Percentiles rank a stretch among this genome's conserved stretches.
Evolutionary conservation across 2,888 invertebrate genomes (phyloP).

Genomic region (Choreutis nemorana): DNA sequence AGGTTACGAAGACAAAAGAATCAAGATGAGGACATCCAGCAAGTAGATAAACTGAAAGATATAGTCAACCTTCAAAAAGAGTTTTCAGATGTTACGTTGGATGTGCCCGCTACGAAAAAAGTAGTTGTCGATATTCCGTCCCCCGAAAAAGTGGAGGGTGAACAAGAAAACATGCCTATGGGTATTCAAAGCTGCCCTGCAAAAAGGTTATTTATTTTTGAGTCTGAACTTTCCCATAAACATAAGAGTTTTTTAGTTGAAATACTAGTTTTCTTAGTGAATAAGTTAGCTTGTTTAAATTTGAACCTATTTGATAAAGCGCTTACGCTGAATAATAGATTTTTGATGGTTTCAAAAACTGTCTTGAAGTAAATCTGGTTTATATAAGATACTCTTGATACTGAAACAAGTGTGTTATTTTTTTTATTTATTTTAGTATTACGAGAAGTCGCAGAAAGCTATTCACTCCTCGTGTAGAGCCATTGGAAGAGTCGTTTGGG

Average conservation of each 20-base stretch:
- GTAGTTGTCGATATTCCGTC: conserved; percentile 36
- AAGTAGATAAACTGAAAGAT: conserved; percentile 32
- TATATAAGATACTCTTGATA: no score
- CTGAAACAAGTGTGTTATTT: no score
- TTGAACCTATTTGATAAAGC: not conserved
- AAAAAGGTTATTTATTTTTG: conserved; percentile 31
- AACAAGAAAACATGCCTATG: conserved; percentile 33
- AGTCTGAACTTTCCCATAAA: not conserved
- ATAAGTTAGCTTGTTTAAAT: not conserved
- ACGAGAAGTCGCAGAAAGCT: conserved; percentile 50
- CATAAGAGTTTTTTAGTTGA: no score
- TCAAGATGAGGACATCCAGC: conserved; percentile 19
- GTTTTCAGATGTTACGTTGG: conserved; percentile 45
- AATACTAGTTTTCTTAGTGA: not conserved
- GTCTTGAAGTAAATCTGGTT: no score
- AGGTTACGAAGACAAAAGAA: conserved; percentile 31
- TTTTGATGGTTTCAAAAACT: no score
- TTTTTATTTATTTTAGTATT: conserved; percentile 27
- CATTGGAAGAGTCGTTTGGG: conserved; percentile 35
- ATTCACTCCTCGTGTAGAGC: conserved; percentile 52
- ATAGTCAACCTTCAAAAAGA: conserved; percentile 44
- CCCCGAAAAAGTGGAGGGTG: conserved; percentile 26
- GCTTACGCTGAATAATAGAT: no score
- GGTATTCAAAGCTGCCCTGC: conserved; percentile 46
- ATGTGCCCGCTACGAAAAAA: conserved; percentile 29